A percentile compares a stretch with the other conserved stretches of the same genome.
Conservation (phyloP, 1,140 invertebrate genomes). For the Microplitis demolitor region DNA sequence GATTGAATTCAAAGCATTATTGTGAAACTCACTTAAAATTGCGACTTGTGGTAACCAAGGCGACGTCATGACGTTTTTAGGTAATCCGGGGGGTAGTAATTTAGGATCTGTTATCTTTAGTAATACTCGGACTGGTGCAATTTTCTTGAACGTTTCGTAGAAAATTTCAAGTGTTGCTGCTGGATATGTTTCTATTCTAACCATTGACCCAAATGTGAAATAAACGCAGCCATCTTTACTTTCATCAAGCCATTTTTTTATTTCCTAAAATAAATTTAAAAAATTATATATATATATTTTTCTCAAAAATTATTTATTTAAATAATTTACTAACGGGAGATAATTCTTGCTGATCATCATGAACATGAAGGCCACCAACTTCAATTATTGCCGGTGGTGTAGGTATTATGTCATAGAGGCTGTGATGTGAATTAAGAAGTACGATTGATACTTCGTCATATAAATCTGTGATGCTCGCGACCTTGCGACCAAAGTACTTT, state of each 20-base stretch:
- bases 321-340: constrained; percentile 32
- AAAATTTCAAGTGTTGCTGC: constrained; percentile 48
- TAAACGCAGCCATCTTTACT: constrained; percentile 53
- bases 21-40: constrained; percentile 59
- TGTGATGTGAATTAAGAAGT: constrained; percentile 65
- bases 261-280: constrained; percentile 50
- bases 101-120: constrained; percentile 64
- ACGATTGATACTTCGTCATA: constrained; percentile 50
- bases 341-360: constrained; percentile 36
- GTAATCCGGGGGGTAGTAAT: constrained; percentile 46
- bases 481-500: constrained; percentile 53
- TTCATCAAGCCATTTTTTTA: constrained; percentile 63
- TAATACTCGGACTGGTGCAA: constrained; percentile 63
- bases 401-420: constrained; percentile 58
- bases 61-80: constrained; percentile 62
- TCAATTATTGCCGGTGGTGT: constrained; percentile 61
- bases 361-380: constrained; percentile 65
- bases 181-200: constrained; percentile 47
- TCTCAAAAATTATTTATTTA: not conserved
- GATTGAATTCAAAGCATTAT: too few relatives aligned
- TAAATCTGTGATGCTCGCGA: constrained; percentile 51
- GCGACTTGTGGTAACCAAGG: constrained; percentile 72
- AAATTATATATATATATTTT: not conserved
- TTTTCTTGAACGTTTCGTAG: constrained; percentile 59
- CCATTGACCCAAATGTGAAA: constrained; percentile 58